Evolutionary conservation across 2,797 vertebrate genomes (phyloP), one percentile per base, ranked within the genome.

Genomic region (Knipowitschia caucasica): DNA sequence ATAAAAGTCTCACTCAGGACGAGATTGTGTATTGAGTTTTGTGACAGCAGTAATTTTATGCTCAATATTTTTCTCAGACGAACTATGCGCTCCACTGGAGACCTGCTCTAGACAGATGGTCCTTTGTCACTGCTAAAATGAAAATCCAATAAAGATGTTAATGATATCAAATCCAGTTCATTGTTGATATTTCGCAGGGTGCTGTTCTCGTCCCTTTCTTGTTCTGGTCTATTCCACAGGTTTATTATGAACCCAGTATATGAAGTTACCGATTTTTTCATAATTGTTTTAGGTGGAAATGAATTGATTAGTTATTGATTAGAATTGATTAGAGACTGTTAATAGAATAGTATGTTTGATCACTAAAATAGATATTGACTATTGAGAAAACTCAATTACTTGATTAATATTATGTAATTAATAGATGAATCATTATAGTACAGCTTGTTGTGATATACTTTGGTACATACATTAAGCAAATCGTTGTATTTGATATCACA

Each of bases 101-200:
- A 75, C 78, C 81, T 71, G 79, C 78, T 82, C 73, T 56, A 77
- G 85, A 85, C 91, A 91, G 91, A 91, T 91, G 89, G 88, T 66
- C 64, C 86, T 77, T 92, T 91, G 86, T 91, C 80, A 76, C 66
- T 50, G 73, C 61, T 80, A 85, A 86, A 91, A 90, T 91, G 90
- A 90, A 91, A 91, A 91, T 91, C 88, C 88, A 92, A 91, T 92
- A 91, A 91, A 92, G 86, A 91, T 91, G 89, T 85, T 91, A 91
- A 91, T 91, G 86, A 87, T 88, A 88, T 84, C 78, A 89, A 88
- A 88, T 73, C 78, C 72, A 72, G 46, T 67, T 75, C 66, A 77
- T 75, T 77, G 83, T 78, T 80, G 77, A 82, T 73, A 78, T 75
- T 60, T 62, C 67, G 53, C 59, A 63, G 58, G 69, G 75, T n/a